Conservation (phyloP, 2,113 vertebrate species). For the human (Homo sapiens) region DNA sequence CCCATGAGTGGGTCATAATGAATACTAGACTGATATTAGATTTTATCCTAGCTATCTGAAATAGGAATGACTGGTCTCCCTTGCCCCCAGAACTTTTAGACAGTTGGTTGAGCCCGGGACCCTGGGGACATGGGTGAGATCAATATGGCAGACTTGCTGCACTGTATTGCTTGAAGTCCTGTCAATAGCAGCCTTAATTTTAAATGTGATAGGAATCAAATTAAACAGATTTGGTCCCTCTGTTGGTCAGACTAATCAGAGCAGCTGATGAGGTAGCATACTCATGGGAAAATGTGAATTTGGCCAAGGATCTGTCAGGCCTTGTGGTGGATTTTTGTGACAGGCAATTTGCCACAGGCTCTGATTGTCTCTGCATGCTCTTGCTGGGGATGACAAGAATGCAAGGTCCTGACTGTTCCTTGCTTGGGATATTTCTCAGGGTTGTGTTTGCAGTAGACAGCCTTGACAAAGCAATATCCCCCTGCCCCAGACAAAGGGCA, state of each 20-base stretch:
- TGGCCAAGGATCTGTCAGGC: neutral
- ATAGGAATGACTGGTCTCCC: neutral
- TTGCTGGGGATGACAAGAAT: neutral
- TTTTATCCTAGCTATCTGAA: neutral
- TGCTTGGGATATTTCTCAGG: too few relatives aligned
- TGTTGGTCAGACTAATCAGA: neutral
- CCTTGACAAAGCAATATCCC: neutral
- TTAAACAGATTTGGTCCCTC: neutral
- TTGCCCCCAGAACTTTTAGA: neutral
- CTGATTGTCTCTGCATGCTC: neutral
- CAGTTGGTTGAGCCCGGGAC: neutral
- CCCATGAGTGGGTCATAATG: neutral
- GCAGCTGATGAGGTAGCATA: neutral
- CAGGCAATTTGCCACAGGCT: neutral
- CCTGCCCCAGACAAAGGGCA: neutral
- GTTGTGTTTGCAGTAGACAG: neutral
- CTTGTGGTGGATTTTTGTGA: neutral
- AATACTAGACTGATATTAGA: neutral
- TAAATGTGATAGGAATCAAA: neutral
- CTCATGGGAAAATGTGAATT: neutral
- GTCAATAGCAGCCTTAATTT: neutral
- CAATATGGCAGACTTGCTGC: too few relatives aligned
- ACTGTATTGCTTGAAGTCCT: neutral
- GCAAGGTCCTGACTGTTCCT: too few relatives aligned
- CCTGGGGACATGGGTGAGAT: neutral